Evolutionary conservation across 53 echinoderm and acorn worm genomes (phyloP).

Genomic region (Hippasteria phrygiana): DNA sequence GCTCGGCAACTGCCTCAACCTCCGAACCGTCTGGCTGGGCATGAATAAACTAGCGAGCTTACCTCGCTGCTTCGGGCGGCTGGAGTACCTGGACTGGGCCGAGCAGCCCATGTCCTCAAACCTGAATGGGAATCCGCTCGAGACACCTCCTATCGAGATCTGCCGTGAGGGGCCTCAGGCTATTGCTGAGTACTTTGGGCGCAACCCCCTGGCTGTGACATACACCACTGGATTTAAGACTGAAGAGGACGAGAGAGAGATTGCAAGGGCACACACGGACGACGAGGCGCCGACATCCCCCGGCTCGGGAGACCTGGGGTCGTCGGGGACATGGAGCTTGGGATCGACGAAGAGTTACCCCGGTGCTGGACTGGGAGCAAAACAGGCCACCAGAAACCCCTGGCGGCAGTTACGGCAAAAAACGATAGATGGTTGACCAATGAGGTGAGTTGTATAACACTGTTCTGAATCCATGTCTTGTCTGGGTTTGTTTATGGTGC

Average conservation of each 20-base stretch:
- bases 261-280: conserved; percentile 11
- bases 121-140: conserved; percentile 88
- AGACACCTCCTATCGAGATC: conserved; percentile 84
- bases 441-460: too few relatives aligned
- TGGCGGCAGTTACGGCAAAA: background rate
- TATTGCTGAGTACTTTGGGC: conserved; percentile 76
- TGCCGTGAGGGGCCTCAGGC: conserved; percentile 76
- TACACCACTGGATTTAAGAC: conserved; percentile 46
- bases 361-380: conserved; percentile 24
- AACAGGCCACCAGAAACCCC: background rate
- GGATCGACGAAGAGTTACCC: conserved; percentile 52
- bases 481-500: too few relatives aligned
- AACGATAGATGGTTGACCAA: background rate
- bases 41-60: conserved; percentile 77
- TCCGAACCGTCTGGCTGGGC: conserved; percentile 87
- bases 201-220: conserved; percentile 43
- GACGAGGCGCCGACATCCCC: conserved; percentile 4
- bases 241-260: conserved; percentile 44
- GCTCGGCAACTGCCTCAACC: conserved; percentile 73
- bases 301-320: conserved; percentile 16
- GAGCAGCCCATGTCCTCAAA: conserved; percentile 84
- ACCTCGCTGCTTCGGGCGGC: conserved; percentile 78
- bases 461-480: too few relatives aligned
- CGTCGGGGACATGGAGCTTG: conserved; percentile 39
- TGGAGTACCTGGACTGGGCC: conserved; percentile 82